These are phyloP conservation scores for Drosophila miranda DNA, from an alignment of 1,140 invertebrate species.

Conservation along the genomic window DNA sequence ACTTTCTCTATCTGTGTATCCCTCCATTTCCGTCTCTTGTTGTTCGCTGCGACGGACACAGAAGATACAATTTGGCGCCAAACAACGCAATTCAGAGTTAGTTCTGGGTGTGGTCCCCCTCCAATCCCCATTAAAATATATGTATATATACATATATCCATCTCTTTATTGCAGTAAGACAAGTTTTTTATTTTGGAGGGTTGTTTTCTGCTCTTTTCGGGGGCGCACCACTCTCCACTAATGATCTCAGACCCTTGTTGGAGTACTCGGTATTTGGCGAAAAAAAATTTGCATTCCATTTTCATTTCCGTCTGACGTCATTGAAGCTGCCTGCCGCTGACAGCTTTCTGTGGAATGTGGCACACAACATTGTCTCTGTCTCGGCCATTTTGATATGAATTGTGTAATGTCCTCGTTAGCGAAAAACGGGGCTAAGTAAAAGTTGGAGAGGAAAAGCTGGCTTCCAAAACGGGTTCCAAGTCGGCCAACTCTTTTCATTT, in stretches of 20 bases:
- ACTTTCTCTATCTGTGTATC: not conserved
- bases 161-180: constrained; percentile 23
- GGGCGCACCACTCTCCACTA: not conserved
- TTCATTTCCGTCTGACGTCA: constrained; percentile 40
- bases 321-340: constrained; percentile 33
- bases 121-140: constrained; percentile 17
- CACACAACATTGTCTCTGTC: constrained; percentile 17
- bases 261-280: constrained; percentile 18
- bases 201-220: constrained; percentile 18
- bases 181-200: constrained; percentile 22
- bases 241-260: constrained; percentile 38
- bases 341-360: constrained; percentile 29
- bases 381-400: constrained; percentile 40
- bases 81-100: constrained; percentile 23
- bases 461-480: constrained; percentile 26
- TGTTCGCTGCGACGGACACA: constrained; percentile 7
- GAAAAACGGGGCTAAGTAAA: constrained; percentile 39
- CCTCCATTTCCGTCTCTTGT: constrained; percentile 16
- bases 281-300: constrained; percentile 47
- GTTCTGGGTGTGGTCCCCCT: constrained; percentile 40
- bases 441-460: constrained; percentile 35
- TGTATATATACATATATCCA: constrained; percentile 7
- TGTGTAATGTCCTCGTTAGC: constrained; percentile 53
- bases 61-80: constrained; percentile 42
- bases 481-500: constrained; percentile 16